phyloP scores from a whole-genome alignment of 2,113 vertebrate genomes.

The Spea bombifrons region DNA sequence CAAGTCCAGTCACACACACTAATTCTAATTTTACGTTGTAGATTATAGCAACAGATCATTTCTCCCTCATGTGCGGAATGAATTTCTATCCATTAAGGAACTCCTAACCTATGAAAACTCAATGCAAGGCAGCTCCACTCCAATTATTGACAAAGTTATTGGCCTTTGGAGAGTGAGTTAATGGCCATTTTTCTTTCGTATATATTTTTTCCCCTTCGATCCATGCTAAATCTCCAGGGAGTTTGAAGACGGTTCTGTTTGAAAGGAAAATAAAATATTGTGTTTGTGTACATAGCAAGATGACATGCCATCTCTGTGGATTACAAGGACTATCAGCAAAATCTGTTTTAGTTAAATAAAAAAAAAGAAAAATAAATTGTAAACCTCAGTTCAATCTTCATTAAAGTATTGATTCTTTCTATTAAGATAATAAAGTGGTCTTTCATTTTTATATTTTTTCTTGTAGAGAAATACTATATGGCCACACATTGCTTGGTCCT shows the following conservation, averaged over 20 bases:
- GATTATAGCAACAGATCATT: constrained; percentile 41
- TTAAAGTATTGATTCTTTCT: background rate
- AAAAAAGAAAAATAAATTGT: background rate
- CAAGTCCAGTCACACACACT: constrained; percentile 37
- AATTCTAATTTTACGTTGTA: constrained; percentile 43
- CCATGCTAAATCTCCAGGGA: constrained; percentile 52
- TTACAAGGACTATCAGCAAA: background rate
- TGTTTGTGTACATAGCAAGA: background rate
- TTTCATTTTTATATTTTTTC: no score
- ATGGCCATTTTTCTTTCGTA: constrained; percentile 60
- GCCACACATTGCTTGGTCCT: no score
- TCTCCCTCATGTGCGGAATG: constrained; percentile 55
- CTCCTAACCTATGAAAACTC: constrained; percentile 52
- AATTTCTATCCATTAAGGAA: constrained; percentile 62
- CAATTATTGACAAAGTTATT: constrained; percentile 62
- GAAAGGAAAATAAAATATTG: constrained; percentile 20
- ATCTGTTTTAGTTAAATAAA: background rate
- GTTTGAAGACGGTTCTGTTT: background rate
- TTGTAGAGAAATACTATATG: no score
- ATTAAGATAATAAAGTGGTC: background rate
- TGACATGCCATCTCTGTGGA: background rate
- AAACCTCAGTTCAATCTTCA: background rate
- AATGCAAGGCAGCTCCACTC: constrained; percentile 56
- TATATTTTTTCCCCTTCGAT: constrained; percentile 54
- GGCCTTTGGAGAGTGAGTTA: constrained; percentile 58